phyloP scores from a whole-genome alignment of 92 coral and sea anemone species.

The Epizoanthus illoricatus region DNA sequence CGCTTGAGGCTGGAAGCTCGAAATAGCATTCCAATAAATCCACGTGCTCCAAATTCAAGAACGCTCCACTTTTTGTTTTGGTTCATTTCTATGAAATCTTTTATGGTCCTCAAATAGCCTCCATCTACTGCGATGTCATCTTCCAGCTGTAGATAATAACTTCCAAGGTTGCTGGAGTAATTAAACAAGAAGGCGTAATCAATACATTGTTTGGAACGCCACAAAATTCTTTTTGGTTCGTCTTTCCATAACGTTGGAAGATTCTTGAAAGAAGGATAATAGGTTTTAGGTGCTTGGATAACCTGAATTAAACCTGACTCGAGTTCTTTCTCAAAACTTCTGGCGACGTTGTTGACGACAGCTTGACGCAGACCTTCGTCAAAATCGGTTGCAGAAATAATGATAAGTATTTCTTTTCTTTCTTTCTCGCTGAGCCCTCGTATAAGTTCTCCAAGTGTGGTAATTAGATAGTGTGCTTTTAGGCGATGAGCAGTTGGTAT shows the following conservation, averaged over 20 bases:
- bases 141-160: slow-evolving; percentile 71
- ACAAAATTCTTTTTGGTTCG: slow-evolving; percentile 54
- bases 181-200: slow-evolving; percentile 71
- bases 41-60: slow-evolving; percentile 75
- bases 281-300: slow-evolving; percentile 40
- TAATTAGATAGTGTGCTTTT: slow-evolving; percentile 47
- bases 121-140: slow-evolving; percentile 61
- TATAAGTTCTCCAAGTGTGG: slow-evolving; percentile 59
- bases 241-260: slow-evolving; percentile 69
- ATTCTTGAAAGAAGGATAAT: slow-evolving; percentile 51
- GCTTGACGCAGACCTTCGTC: slow-evolving; percentile 22
- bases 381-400: slow-evolving; percentile 63
- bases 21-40: slow-evolving; percentile 81
- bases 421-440: slow-evolving; percentile 55
- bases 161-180: slow-evolving; percentile 61
- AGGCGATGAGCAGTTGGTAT: slow-evolving; percentile 61
- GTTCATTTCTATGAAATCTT: slow-evolving; percentile 47
- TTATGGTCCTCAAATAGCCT: slow-evolving; percentile 60
- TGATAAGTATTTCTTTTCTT: slow-evolving; percentile 53
- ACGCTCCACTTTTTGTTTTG: slow-evolving; percentile 64
- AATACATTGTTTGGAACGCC: slow-evolving; percentile 81
- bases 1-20: slow-evolving; percentile 50
- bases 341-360: slow-evolving; percentile 33
- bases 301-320: slow-evolving; percentile 60
- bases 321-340: slow-evolving; percentile 25